Conservation (phyloP, 2,113 vertebrate genomes). For the Nannospalax galili region DNA sequence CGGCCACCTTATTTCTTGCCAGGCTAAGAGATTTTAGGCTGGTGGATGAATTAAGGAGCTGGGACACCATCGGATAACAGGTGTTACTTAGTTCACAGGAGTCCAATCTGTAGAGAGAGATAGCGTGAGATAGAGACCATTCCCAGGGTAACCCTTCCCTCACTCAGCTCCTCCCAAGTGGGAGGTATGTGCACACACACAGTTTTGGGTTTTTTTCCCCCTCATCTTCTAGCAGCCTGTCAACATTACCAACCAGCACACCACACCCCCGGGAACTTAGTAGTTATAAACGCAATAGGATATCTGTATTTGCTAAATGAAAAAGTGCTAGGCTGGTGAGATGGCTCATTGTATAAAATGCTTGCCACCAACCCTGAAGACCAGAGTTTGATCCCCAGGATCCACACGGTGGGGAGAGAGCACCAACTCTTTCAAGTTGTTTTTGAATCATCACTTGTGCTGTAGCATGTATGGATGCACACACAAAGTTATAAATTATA, state of each 20-base stretch:
- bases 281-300: not conserved
- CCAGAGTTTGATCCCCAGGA: too few species aligned
- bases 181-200: not conserved
- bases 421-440: too few species aligned
- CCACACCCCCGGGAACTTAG: too few species aligned
- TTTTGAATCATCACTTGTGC: not conserved
- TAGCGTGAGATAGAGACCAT: too few species aligned
- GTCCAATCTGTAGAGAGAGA: constrained; percentile 54
- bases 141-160: not conserved
- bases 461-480: not conserved
- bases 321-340: not conserved
- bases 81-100: not conserved
- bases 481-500: not conserved
- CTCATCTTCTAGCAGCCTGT: not conserved
- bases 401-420: not conserved
- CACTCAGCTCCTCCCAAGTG: not conserved
- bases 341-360: not conserved
- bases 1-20: not conserved
- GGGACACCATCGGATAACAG: not conserved
- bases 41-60: not conserved
- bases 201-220: not conserved
- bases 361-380: not conserved
- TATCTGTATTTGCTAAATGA: not conserved
- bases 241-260: too few species aligned
- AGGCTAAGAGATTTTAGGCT: constrained; percentile 57